phyloP scores from a whole-genome alignment of 2,113 vertebrate species.

The Neopipo cinnamomea region DNA sequence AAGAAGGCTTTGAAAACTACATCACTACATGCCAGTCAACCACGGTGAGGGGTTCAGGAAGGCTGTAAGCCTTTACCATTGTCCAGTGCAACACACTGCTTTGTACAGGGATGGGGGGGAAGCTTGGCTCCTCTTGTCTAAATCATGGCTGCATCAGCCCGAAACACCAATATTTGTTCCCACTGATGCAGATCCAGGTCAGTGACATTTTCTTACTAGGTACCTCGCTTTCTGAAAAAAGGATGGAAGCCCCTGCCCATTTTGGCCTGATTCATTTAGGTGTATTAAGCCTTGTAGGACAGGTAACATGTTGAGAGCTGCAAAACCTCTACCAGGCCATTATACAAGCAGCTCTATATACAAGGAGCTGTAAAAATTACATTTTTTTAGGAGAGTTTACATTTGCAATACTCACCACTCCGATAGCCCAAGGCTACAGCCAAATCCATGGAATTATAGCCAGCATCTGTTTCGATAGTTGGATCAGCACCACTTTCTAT shows the following conservation, averaged over 20 bases:
- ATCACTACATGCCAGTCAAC: neutral
- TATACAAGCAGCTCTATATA: neutral
- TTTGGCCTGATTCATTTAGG: neutral
- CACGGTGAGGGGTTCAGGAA: neutral
- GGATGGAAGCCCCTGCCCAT: neutral
- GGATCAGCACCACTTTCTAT: slow-evolving; percentile 93
- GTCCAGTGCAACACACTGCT: neutral
- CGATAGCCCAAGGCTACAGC: slow-evolving; percentile 94
- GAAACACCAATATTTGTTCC: neutral
- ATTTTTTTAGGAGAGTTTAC: neutral
- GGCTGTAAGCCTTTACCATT: neutral
- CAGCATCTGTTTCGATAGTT: slow-evolving; percentile 94
- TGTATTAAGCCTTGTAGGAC: neutral
- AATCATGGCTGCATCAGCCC: neutral
- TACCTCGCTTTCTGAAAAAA: neutral
- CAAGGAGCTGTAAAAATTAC: neutral
- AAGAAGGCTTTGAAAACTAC: neutral
- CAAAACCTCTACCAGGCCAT: neutral
- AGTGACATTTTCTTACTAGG: neutral
- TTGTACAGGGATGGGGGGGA: neutral
- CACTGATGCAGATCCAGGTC: neutral
- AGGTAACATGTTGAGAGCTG: neutral
- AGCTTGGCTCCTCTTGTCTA: neutral
- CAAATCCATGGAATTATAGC: slow-evolving; percentile 98
- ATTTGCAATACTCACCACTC: slow-evolving; percentile 80